A percentile compares a stretch with the other conserved stretches of the same genome.
These are phyloP conservation scores for Atherinomorus stipes DNA, from an alignment of 2,113 vertebrate species.

Conservation along the genomic window DNA sequence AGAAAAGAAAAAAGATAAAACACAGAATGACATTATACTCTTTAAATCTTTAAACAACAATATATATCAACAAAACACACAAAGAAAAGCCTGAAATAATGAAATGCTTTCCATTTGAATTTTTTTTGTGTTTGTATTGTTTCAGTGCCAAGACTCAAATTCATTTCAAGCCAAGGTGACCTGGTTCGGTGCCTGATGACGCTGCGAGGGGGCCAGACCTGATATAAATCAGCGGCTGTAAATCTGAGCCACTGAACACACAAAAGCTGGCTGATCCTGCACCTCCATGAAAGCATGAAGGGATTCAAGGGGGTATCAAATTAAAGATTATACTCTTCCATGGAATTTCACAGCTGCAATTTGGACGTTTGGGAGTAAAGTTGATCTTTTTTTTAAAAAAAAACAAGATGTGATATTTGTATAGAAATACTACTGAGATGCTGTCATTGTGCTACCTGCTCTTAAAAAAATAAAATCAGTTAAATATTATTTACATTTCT, in stretches of 20 bases:
- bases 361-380: background rate
- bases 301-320: background rate
- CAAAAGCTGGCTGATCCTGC: background rate
- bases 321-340: background rate
- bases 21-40: background rate
- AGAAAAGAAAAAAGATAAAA: background rate
- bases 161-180: slow-evolving; percentile 23
- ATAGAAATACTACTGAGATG: background rate
- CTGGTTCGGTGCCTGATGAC: background rate
- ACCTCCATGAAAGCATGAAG: background rate
- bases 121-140: background rate
- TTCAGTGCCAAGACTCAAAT: slow-evolving; percentile 18
- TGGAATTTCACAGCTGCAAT: background rate
- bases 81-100: background rate
- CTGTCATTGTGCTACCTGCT: background rate
- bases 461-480: background rate
- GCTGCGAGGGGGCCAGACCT: background rate
- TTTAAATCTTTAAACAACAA: background rate
- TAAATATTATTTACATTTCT: background rate
- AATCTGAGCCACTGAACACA: background rate
- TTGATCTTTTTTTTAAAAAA: too few relatives aligned
- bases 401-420: background rate
- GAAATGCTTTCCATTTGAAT: background rate
- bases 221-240: background rate
- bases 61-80: background rate